phyloP scores from a whole-genome alignment of 1,140 invertebrate species.

The Oreohelix idahoensis region DNA sequence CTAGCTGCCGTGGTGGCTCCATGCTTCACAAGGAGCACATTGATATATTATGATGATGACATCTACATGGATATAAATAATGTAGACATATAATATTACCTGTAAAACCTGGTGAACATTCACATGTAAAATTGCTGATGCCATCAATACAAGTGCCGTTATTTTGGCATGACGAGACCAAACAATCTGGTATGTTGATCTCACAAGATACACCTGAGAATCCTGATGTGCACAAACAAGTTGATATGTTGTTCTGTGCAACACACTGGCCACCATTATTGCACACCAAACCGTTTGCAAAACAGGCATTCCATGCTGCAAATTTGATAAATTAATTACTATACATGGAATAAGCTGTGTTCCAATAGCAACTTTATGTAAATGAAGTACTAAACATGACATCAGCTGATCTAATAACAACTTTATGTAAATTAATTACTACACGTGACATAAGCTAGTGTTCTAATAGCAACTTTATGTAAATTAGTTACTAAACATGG shows the following conservation, averaged over 20 bases:
- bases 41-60: too few relatives aligned
- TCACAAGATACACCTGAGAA: conserved; percentile 14
- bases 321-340: neutral
- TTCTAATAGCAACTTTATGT: too few relatives aligned
- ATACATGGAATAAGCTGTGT: too few relatives aligned
- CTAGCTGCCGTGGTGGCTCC: too few relatives aligned
- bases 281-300: neutral
- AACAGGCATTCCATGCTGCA: conserved; percentile 3
- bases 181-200: conserved; percentile 13
- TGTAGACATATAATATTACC: conserved; percentile 17
- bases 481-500: too few relatives aligned
- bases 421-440: too few relatives aligned
- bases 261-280: neutral
- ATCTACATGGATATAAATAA: too few relatives aligned
- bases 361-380: too few relatives aligned
- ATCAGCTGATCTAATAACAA: too few relatives aligned
- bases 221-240: neutral
- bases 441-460: too few relatives aligned
- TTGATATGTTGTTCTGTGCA: neutral
- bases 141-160: conserved; percentile 44
- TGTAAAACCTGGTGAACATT: conserved; percentile 39
- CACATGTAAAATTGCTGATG: conserved; percentile 41
- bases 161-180: neutral
- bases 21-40: too few relatives aligned
- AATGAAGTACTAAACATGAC: too few relatives aligned